phyloP scores from a whole-genome alignment of 2,888 invertebrate genomes.

The Atethmia centrago region DNA sequence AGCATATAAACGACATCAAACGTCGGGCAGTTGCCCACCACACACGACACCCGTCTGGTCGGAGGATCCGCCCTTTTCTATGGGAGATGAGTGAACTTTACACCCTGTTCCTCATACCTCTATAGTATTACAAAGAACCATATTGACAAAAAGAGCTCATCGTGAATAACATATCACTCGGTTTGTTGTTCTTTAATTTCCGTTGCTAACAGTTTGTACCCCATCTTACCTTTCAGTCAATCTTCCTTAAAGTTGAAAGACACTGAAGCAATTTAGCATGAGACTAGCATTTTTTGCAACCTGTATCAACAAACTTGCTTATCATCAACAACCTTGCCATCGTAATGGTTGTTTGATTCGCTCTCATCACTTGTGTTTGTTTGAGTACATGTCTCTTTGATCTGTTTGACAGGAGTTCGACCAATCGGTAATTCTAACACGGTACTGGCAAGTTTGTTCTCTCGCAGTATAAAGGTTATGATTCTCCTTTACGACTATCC shows the following conservation, averaged over 20 bases:
- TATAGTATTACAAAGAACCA: neutral
- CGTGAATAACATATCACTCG: neutral
- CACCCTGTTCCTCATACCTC: too few relatives aligned
- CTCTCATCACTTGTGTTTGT: conserved; percentile 3
- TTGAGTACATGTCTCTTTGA: conserved; percentile 2
- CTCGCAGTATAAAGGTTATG: neutral
- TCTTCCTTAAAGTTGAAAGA: too few relatives aligned
- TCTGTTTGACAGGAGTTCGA: conserved; percentile 23
- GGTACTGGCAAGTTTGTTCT: neutral
- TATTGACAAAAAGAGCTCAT: neutral
- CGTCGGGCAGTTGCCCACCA: too few relatives aligned
- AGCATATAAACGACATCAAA: too few relatives aligned
- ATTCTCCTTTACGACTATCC: neutral
- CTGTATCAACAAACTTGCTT: neutral
- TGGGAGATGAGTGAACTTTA: too few relatives aligned
- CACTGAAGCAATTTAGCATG: neutral
- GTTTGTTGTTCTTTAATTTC: conserved; percentile 9
- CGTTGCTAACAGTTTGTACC: neutral
- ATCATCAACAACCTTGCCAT: neutral
- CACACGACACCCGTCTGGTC: too few relatives aligned
- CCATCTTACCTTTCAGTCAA: neutral
- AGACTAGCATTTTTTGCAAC: neutral
- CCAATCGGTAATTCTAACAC: neutral
- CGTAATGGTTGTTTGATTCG: conserved; percentile 1
- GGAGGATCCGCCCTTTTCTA: too few relatives aligned